These are phyloP conservation scores for Mus pahari DNA, from an alignment of 2,113 vertebrate genomes.

Conservation along the genomic window DNA sequence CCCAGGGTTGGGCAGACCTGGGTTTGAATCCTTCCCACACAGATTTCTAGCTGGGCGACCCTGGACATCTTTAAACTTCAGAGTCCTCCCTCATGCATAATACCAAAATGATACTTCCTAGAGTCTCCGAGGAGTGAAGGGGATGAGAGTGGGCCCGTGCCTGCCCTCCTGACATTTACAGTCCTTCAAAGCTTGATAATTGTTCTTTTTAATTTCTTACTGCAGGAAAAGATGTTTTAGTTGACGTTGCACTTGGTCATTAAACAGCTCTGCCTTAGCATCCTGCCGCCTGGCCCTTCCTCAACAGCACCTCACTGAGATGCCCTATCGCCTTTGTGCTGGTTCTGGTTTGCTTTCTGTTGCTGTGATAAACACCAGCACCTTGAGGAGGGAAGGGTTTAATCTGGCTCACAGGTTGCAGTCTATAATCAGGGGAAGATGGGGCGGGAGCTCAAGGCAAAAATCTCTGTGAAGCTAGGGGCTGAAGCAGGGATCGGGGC, in stretches of 20 bases:
- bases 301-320: accelerated
- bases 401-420: background rate
- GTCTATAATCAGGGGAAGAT: background rate
- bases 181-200: background rate
- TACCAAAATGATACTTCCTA: background rate
- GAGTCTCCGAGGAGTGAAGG: background rate
- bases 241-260: background rate
- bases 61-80: background rate
- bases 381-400: background rate
- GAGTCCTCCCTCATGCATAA: background rate
- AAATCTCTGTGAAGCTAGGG: background rate
- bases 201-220: background rate
- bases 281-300: background rate
- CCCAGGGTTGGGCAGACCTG: background rate
- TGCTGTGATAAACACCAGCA: background rate
- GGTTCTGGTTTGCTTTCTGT: background rate
- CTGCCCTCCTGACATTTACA: background rate
- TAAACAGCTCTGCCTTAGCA: too few species aligned
- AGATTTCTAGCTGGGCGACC: background rate
- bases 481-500: background rate
- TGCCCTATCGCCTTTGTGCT: background rate
- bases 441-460: background rate
- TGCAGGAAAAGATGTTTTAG: background rate
- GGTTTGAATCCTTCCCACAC: background rate
- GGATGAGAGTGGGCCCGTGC: background rate